Evolutionary conservation across 35 echinoderm and acorn worm species (phyloP).

Genomic region (Nesometra sesokonis): DNA sequence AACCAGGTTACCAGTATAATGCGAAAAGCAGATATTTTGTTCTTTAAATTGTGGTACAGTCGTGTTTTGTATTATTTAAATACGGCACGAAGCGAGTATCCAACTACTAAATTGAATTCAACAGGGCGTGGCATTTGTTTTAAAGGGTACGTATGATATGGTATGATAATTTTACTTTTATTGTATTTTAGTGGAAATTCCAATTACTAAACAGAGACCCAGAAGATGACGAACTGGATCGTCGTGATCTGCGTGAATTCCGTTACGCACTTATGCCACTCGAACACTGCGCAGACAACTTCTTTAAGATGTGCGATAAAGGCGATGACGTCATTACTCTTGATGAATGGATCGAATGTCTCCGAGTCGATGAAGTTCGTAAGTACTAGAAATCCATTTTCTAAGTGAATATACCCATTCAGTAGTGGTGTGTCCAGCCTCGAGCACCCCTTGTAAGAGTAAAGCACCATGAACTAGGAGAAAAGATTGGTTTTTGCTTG

Average conservation of each 20-base stretch:
- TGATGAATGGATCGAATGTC: conserved; percentile 62
- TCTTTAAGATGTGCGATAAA: conserved; percentile 58
- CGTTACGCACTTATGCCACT: conserved; percentile 88
- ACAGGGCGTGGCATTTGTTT: no score
- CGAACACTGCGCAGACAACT: conserved; percentile 77
- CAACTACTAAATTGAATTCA: no score
- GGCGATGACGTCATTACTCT: conserved; percentile 43
- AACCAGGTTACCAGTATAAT: no score
- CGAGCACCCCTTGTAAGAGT: no score
- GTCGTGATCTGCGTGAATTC: conserved; percentile 62
- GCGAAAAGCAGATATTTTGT: no score
- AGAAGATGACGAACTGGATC: conserved; percentile 46
- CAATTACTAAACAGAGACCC: conserved; percentile 50
- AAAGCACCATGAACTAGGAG: no score
- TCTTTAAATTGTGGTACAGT: no score
- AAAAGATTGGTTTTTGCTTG: no score
- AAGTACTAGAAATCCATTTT: no score
- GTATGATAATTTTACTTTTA: background rate
- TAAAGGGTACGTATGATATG: no score
- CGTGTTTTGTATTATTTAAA: no score
- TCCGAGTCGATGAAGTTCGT: conserved; percentile 1
- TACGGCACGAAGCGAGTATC: no score
- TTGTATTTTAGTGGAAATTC: conserved; percentile 97
- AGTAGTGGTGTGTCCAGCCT: background rate
- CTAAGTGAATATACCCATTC: background rate